Evolutionary conservation across 2,888 invertebrate species (phyloP).

Genomic region (Maniola hyperantus): DNA sequence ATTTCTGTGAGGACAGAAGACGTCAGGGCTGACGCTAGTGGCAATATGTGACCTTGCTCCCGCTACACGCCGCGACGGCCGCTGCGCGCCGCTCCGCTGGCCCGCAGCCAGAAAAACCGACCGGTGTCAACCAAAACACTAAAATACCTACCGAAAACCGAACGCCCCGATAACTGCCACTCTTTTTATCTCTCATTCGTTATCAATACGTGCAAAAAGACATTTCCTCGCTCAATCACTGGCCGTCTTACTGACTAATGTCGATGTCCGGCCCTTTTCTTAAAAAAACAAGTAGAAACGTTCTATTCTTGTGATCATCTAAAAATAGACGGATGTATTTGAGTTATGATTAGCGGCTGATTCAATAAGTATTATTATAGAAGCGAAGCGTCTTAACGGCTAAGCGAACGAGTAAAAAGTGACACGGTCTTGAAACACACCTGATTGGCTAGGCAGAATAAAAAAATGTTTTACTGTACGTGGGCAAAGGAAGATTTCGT

Average conservation of each 20-base stretch:
- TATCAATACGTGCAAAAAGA: slow-evolving; percentile 24
- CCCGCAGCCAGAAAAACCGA: slow-evolving; percentile 59
- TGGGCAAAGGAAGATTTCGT: no score
- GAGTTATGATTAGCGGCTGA: background rate
- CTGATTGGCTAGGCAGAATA: no score
- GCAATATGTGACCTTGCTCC: slow-evolving; percentile 78
- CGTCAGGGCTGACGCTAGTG: slow-evolving; percentile 54
- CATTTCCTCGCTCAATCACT: slow-evolving; percentile 9
- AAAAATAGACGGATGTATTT: slow-evolving; percentile 1
- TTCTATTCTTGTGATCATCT: background rate
- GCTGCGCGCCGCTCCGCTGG: slow-evolving; percentile 56
- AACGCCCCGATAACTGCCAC: slow-evolving; percentile 16
- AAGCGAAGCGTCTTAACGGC: no score
- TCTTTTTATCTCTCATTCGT: slow-evolving; percentile 17
- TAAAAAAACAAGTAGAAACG: background rate
- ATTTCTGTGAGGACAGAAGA: slow-evolving; percentile 12
- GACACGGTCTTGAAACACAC: background rate
- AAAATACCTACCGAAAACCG: slow-evolving; percentile 60
- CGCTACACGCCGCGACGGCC: slow-evolving; percentile 68
- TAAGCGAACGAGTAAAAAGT: no score
- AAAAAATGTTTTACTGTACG: no score
- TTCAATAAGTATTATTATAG: background rate
- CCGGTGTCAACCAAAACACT: slow-evolving; percentile 77
- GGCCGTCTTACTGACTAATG: background rate
- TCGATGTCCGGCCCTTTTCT: slow-evolving; percentile 2